Evolutionary conservation across 2,888 invertebrate species (phyloP), one percentile per base, ranked within the genome.

Genomic region (Drosophila anomalipes): DNA sequence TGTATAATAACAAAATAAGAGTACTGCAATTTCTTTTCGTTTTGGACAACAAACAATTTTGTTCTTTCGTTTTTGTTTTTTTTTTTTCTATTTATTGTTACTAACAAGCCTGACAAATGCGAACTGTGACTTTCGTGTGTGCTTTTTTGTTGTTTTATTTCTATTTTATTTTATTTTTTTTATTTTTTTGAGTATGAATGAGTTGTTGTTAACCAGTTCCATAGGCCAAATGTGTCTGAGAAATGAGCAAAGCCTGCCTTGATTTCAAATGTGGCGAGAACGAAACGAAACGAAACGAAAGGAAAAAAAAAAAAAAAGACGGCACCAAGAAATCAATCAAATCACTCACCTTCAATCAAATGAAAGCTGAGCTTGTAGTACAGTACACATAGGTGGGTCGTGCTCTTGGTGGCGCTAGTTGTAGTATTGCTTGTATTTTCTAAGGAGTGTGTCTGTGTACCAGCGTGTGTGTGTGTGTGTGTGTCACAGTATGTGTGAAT

Each of bases 291-390:
- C 52, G 35, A 28, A 56, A 56, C 6, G 56, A 56, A 33, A 16
- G 16, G 37, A 35, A 35, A 37, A 37, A 16, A 22, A 37, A 16
- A 22, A 22, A 22, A 53, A 35, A 39, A 44, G 44, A 77, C 59
- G 37, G 74, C 79, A 53, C 80, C 75, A 74, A 66, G 37, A 57
- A 74, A 79, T 79, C 67, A 79, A 75, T n/a, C 51, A 59, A 60
- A 56, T 76, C 79, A 75, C 75, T 75, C 75, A 75, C 75, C 75
- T 75, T 66, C 74, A 75, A 74, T 75, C 74, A 53, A 75, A 74
- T 65, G 74, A 75, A 74, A 75, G 79, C 74, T 74, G 74, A 71
- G 74, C 64, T 65, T 63, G 74, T 56, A 44, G 74, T 51, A 65
- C 37, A 37, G 39, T 19, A 37, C 63, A 70, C 70, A 70, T 33